Evolutionary conservation across 1,140 invertebrate genomes (phyloP), one percentile per base, ranked within the genome.

Genomic region (Cyclina sinensis): DNA sequence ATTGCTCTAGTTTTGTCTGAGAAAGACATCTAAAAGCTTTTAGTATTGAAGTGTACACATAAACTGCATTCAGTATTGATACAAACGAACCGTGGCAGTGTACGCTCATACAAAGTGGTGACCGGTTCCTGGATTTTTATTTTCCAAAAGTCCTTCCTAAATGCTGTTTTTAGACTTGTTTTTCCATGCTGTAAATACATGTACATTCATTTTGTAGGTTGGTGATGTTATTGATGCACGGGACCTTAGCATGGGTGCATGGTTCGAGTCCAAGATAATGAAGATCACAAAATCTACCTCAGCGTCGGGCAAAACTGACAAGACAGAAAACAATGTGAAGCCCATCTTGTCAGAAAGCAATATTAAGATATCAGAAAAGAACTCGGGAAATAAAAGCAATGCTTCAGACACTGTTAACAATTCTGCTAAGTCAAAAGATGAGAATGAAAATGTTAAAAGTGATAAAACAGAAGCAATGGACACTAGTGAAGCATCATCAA

Each of bases 181-280:
- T n/a, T n/a, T n/a, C n/a, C n/a, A n/a, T n/a, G n/a, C n/a, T n/a
- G n/a, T n/a, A n/a, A n/a, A n/a, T n/a, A n/a, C n/a, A n/a, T n/a
- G n/a, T n/a, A n/a, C n/a, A n/a, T n/a, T n/a, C n/a, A n/a, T n/a
- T n/a, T n/a, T n/a, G n/a, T n/a, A 96, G 96, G 90, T 97, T 89
- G 97, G 97, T 46, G 97, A 98, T 95, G 94, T 97, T 1, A 94
- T 98, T 87, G 98, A 98, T 95, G 96, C 96, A 35, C 96, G 96
- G 86, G 96, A 96, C 91, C 68, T 93, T 24, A 95, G 95, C 74
- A 93, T 94, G 88, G 96, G 96, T 54, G 95, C 95, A 9, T 95
- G 96, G 96, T 96, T 95, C 94, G 96, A 96, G 90, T 95, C 95
- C 11, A 95, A 95, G 88, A 95, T 96, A 78, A 84, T 95, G 9